Conservation (phyloP, 1,140 invertebrate genomes). For the Zaprionus africanus region DNA sequence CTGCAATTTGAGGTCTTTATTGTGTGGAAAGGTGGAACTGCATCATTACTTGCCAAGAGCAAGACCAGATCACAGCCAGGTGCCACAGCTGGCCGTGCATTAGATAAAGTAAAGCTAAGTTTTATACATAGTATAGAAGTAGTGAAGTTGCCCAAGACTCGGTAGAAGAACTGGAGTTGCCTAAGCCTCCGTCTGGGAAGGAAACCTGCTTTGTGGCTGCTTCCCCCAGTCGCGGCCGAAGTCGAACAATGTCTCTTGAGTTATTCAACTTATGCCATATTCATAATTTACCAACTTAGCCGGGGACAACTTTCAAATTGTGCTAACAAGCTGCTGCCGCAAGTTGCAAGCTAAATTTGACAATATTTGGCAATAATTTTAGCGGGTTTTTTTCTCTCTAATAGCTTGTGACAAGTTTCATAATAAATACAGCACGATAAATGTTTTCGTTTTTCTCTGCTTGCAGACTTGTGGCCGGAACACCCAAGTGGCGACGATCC, state of each 20-base stretch:
- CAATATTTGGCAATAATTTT: conserved; percentile 68
- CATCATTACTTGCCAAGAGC: conserved; percentile 49
- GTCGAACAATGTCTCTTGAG: conserved; percentile 43
- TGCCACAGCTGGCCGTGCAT: conserved; percentile 12
- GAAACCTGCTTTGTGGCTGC: conserved; percentile 15
- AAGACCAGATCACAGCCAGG: not conserved
- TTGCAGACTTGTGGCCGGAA: conserved; percentile 34
- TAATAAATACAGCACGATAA: conserved; percentile 37
- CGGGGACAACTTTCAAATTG: conserved; percentile 66
- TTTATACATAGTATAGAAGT: conserved; percentile 13
- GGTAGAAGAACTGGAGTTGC: not conserved
- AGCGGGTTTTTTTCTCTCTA: conserved; percentile 27
- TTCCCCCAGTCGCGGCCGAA: not conserved
- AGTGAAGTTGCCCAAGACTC: not conserved
- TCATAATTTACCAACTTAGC: conserved; percentile 42
- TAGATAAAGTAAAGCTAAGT: conserved; percentile 22
- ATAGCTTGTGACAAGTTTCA: conserved; percentile 47
- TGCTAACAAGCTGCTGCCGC: conserved; percentile 48
- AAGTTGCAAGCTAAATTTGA: conserved; percentile 60
- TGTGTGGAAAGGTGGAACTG: conserved; percentile 62
- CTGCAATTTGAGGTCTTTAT: conserved; percentile 76
- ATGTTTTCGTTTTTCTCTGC: conserved; percentile 10
- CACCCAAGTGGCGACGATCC: conserved; percentile 45
- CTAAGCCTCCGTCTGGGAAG: not conserved
- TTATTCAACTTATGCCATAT: conserved; percentile 26